Evolutionary conservation across 1,140 invertebrate species (phyloP), one percentile per base, ranked within the genome.

Genomic region (Platyscapa corneri): DNA sequence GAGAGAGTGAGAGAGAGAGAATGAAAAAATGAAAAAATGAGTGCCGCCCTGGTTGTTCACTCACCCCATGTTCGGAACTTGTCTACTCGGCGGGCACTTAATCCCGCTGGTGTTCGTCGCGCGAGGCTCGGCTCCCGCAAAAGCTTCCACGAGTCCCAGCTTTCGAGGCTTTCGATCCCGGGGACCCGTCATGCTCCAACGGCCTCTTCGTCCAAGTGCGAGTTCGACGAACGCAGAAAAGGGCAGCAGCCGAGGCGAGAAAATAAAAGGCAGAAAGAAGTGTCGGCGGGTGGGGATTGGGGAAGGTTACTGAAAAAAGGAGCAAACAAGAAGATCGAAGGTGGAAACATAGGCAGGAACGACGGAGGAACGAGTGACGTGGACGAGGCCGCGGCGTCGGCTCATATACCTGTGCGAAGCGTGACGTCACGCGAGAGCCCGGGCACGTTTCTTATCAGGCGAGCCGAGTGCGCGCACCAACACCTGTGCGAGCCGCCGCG

Each of bases 321-420:
- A 80, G 18, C 77, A 74, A 53, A 49, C 60, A 16, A 83, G 65
- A 27, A 46, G 30, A 37, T 37, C 34, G 56, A 42, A n/a, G 67
- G n/a, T 18, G n/a, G 14, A 39, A 30, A 37, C 89, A 88, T 30
- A 23, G n/a, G 88, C 39, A 90, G 90, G 49, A 30, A 80, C 87
- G 88, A 67, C 87, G 85, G 86, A 88, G 88, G 89, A 91, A 92
- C 89, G 89, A 93, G 90, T 93, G 92, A 93, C 92, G 92, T 93
- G 92, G 91, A 92, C 86, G 88, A 88, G 86, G 88, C 89, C 87
- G 88, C 85, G 67, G 89, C 89, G 85, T 89, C 90, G 90, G 89
- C 91, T 93, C 90, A 93, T 93, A 93, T 93, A 93, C 92, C 92
- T 91, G 90, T 85, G 89, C 89, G 88, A 89, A 88, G 89, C 88